Conservation (phyloP, 1,140 invertebrate species). For the Araneus ventricosus region DNA sequence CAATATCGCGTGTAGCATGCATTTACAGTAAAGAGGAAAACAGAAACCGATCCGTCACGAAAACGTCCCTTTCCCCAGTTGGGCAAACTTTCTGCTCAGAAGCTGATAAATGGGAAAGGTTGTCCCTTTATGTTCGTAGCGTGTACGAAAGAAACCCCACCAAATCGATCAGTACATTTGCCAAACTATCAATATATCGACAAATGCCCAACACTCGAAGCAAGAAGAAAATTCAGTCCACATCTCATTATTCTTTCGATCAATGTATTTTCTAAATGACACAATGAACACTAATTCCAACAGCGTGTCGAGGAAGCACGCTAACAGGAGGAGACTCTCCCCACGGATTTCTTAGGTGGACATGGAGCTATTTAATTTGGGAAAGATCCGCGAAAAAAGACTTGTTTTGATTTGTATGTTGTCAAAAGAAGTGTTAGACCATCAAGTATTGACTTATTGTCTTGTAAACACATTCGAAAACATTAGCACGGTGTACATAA, state of each 20-base stretch:
- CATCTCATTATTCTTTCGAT: constrained; percentile 72
- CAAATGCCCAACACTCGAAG: constrained; percentile 59
- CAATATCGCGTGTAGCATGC: constrained; percentile 3
- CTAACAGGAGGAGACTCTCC: background rate
- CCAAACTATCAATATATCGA: constrained; percentile 71
- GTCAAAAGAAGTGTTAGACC: background rate
- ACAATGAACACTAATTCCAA: constrained; percentile 66
- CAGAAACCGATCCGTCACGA: constrained; percentile 66
- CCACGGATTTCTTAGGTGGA: background rate
- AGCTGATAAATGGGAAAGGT: constrained; percentile 56
- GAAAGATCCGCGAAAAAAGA: background rate
- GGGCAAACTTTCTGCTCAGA: constrained; percentile 42
- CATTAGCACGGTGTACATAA: background rate
- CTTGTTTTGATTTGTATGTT: background rate
- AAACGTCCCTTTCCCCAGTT: constrained; percentile 12
- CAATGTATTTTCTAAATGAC: constrained; percentile 69
- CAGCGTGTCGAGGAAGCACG: constrained; percentile 17
- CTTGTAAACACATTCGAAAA: background rate
- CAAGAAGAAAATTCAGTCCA: constrained; percentile 42
- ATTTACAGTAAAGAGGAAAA: constrained; percentile 27
- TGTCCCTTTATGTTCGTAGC: constrained; percentile 27
- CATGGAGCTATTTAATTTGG: background rate
- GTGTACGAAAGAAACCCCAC: constrained; percentile 40
- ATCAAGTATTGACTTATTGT: background rate
- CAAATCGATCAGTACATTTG: constrained; percentile 70